phyloP scores from a whole-genome alignment of 2,888 invertebrate genomes.

The Pyrgus malvae region DNA sequence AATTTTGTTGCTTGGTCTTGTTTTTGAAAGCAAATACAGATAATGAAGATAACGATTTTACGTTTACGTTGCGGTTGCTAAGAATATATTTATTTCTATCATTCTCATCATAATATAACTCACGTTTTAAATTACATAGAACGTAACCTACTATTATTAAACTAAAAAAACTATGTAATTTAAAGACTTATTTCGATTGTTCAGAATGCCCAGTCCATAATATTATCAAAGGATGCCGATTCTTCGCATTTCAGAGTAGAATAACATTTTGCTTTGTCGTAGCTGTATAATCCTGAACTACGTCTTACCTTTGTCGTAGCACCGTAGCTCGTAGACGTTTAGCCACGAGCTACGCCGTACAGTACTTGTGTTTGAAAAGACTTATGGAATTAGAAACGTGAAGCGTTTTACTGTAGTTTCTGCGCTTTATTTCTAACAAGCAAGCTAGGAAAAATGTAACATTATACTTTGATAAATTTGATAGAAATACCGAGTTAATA shows the following conservation, averaged over 20 bases:
- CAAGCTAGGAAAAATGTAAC: too few species aligned
- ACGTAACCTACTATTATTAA: too few species aligned
- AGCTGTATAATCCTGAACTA: background rate
- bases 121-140: too few species aligned
- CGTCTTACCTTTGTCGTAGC: slow-evolving; percentile 11
- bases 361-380: slow-evolving; percentile 6
- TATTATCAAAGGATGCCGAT: too few species aligned
- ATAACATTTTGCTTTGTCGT: background rate
- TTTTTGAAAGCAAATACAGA: slow-evolving; percentile 37
- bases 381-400: slow-evolving; percentile 16
- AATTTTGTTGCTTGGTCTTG: slow-evolving; percentile 66
- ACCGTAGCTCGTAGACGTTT: slow-evolving; percentile 9
- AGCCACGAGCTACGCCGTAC: slow-evolving; percentile 8
- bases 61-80: background rate
- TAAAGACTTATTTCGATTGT: too few species aligned
- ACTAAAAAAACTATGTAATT: too few species aligned
- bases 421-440: background rate
- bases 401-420: background rate
- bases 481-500: background rate
- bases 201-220: too few species aligned
- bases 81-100: background rate
- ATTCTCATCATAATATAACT: too few species aligned
- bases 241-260: too few species aligned
- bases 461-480: background rate
- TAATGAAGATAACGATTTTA: slow-evolving; percentile 8